These are phyloP conservation scores for Caenorhabditis macrosperma DNA, from an alignment of 2,888 invertebrate species.

Conservation along the genomic window DNA sequence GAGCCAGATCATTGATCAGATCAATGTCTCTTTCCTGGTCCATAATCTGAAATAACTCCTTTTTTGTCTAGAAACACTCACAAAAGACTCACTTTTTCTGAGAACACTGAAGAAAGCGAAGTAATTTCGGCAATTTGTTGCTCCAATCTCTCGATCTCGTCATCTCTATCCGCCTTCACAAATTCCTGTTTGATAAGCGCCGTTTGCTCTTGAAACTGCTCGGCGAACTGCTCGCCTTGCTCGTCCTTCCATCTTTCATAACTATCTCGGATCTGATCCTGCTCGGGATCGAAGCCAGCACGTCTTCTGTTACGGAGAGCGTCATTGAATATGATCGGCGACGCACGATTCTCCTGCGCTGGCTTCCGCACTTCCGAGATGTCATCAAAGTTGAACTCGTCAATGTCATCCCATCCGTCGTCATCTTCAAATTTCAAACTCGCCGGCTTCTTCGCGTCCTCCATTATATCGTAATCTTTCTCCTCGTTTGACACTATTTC, in stretches of 20 bases:
- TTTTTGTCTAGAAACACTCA: neutral
- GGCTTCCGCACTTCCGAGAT: neutral
- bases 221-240: constrained; percentile 32
- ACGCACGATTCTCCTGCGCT: constrained; percentile 7
- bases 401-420: constrained; percentile 44
- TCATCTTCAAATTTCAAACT: too few relatives aligned
- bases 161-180: constrained; percentile 48
- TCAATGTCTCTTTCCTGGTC: constrained; percentile 90
- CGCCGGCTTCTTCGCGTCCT: constrained; percentile 2
- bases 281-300: constrained; percentile 17
- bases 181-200: constrained; percentile 35
- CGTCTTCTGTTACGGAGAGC: constrained; percentile 19
- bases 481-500: neutral
- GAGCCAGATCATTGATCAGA: constrained; percentile 90
- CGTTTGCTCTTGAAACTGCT: constrained; percentile 46
- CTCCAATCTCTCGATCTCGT: constrained; percentile 80
- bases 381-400: constrained; percentile 20
- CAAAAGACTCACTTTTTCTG: constrained; percentile 87
- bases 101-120: constrained; percentile 94
- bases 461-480: constrained; percentile 25
- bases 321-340: constrained; percentile 29
- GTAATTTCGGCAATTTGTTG: constrained; percentile 94
- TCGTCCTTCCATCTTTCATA: constrained; percentile 44
- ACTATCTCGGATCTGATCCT: constrained; percentile 36
- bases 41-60: constrained; percentile 81